Conservation (phyloP, 2,888 invertebrate species). For the Malthinus seriepunctatus region DNA sequence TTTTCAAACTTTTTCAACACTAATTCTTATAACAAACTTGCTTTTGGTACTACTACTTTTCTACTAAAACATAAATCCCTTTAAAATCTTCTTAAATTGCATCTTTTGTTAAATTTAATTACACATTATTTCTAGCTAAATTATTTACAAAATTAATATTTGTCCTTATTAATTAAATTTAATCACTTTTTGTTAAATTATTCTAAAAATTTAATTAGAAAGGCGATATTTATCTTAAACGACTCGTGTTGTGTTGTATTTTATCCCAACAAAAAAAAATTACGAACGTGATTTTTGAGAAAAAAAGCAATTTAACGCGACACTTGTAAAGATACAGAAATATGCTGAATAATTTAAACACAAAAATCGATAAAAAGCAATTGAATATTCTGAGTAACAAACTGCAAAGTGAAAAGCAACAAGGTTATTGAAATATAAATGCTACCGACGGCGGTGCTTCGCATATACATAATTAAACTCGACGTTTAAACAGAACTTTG, state of each 20-base stretch:
- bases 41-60: too few species aligned
- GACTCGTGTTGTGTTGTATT: not conserved
- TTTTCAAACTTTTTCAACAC: too few species aligned
- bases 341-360: slow-evolving; percentile 27
- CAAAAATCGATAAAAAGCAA: slow-evolving; percentile 29
- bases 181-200: not conserved
- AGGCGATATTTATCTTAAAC: not conserved
- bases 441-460: slow-evolving; percentile 32
- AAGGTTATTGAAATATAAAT: slow-evolving; percentile 35
- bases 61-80: too few species aligned
- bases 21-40: too few species aligned
- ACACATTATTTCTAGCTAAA: too few species aligned
- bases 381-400: slow-evolving; percentile 31
- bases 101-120: too few species aligned
- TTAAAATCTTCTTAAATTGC: too few species aligned
- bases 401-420: slow-evolving; percentile 33
- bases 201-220: not conserved
- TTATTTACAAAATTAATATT: too few species aligned
- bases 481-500: slow-evolving; percentile 33
- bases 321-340: slow-evolving; percentile 20
- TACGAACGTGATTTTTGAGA: not conserved
- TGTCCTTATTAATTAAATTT: too few species aligned
- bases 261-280: too few species aligned
- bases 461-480: slow-evolving; percentile 33
- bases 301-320: slow-evolving; percentile 8